Base-by-base conservation (phyloP, 64 coral and sea anemone genomes). In the Montipora capricornis region DNA sequence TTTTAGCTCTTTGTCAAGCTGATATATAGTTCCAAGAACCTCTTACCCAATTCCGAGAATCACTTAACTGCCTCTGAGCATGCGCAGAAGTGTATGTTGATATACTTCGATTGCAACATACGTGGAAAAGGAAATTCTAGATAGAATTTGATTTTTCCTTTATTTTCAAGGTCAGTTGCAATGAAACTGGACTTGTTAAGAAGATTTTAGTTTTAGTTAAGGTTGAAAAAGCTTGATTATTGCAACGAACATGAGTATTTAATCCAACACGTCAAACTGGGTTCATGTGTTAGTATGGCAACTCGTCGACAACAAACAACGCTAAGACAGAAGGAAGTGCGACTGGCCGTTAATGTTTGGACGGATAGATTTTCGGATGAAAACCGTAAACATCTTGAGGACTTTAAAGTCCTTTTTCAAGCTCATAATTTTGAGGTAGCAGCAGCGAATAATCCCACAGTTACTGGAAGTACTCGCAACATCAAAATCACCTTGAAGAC, bases 251-350 rank as follows among this genome's bases (percentile, higher is more conserved):
- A 37, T 7, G 52, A 5, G 52, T 55, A 55, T 55, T 55, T 55
- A 55, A 10, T 10, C 52, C 10, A 7, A 55, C 52, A 5, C 10
- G 52, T 61, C 55, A 6, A 62, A 13, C 80, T 71, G 82, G 44
- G 82, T 86, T 49, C 66, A 0, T 86, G 82, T 51, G 47, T 86
- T n/a, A 73, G 82, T 20, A 86, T 86, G 82, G 82, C 82, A 17
- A 69, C n/a, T 73, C 82, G 82, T 11, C 82, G 82, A 49, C 67
- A 49, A 19, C 62, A 86, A 49, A 45, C 62, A 64, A 86, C 68
- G 14, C 19, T 49, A 17, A 86, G 49, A 20, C 44, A 47, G 17
- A 86, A 70, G 46, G 82, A 73, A 5, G 45, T 86, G 15, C 44
- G 2, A 3, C 66, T 86, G 82, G 47, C n/a, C 47, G 51, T 86